A percentile compares a stretch with the other conserved stretches of the same genome.
Conservation (phyloP, 2,888 invertebrate species). For the Drosophila robusta region DNA sequence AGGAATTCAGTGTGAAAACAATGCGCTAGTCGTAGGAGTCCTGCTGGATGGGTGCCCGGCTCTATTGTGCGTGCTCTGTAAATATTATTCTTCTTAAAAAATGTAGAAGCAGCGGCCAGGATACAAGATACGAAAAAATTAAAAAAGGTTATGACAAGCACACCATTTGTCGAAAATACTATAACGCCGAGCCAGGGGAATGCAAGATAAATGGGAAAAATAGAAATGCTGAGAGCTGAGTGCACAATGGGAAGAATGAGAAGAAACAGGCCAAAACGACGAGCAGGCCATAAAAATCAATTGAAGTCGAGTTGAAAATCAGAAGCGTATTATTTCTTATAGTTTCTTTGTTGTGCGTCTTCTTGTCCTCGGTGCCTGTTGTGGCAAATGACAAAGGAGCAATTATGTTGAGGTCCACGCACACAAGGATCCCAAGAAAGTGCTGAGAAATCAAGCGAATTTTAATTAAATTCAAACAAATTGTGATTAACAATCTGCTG, state of each 20-base stretch:
- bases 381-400: constrained; percentile 77
- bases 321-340: constrained; percentile 66
- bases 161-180: constrained; percentile 71
- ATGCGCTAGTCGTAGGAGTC: constrained; percentile 56
- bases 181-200: constrained; percentile 36
- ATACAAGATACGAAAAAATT: constrained; percentile 56
- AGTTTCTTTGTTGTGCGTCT: constrained; percentile 17
- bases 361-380: constrained; percentile 30
- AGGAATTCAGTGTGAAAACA: constrained; percentile 77
- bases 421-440: constrained; percentile 37
- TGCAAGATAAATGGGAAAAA: constrained; percentile 58
- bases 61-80: constrained; percentile 76
- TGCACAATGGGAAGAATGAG: constrained; percentile 36
- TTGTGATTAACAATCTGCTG: constrained; percentile 62
- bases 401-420: constrained; percentile 62
- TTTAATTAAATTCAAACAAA: constrained; percentile 62
- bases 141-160: constrained; percentile 75
- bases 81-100: constrained; percentile 79
- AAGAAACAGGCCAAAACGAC: constrained; percentile 27
- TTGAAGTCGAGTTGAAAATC: constrained; percentile 79
- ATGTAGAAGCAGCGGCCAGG: constrained; percentile 50
- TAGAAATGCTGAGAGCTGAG: constrained; percentile 35
- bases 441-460: constrained; percentile 65
- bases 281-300: constrained; percentile 68
- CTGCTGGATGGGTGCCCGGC: constrained; percentile 40